Evolutionary conservation across 2,888 invertebrate genomes (phyloP).

Genomic region (Andrena minutula): DNA sequence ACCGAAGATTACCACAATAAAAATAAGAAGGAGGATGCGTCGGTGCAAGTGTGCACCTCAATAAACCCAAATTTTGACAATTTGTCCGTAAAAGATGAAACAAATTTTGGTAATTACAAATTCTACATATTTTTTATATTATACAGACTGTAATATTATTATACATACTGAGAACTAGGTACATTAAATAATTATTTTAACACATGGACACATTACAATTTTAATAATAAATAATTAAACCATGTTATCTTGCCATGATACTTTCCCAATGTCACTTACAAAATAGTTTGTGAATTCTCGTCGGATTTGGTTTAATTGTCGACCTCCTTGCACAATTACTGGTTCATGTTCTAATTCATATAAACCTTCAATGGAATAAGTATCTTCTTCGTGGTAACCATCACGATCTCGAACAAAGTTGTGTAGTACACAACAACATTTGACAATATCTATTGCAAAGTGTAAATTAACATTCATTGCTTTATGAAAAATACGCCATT

Average conservation of each 20-base stretch:
- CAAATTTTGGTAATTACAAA: too few species aligned
- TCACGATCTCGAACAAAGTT: background rate
- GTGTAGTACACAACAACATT: background rate
- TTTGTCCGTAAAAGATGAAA: too few species aligned
- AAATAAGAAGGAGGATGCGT: too few species aligned
- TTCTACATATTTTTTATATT: too few species aligned
- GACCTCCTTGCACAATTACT: too few species aligned
- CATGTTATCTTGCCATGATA: background rate
- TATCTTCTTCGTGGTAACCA: constrained; percentile 1
- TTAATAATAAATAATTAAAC: background rate
- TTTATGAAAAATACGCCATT: background rate
- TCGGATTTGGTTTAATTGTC: background rate
- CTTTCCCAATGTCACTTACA: background rate
- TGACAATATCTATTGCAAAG: background rate
- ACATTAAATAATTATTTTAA: too few species aligned
- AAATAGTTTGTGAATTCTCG: background rate
- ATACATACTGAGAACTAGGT: too few species aligned
- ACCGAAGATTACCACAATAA: too few species aligned
- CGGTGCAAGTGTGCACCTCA: too few species aligned
- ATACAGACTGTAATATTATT: too few species aligned
- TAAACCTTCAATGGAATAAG: background rate
- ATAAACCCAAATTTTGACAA: too few species aligned
- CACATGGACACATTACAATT: too few species aligned
- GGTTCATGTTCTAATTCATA: background rate
- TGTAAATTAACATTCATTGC: background rate